Evolutionary conservation across 2,888 invertebrate genomes (phyloP).

Genomic region (Latrodectus hesperus): DNA sequence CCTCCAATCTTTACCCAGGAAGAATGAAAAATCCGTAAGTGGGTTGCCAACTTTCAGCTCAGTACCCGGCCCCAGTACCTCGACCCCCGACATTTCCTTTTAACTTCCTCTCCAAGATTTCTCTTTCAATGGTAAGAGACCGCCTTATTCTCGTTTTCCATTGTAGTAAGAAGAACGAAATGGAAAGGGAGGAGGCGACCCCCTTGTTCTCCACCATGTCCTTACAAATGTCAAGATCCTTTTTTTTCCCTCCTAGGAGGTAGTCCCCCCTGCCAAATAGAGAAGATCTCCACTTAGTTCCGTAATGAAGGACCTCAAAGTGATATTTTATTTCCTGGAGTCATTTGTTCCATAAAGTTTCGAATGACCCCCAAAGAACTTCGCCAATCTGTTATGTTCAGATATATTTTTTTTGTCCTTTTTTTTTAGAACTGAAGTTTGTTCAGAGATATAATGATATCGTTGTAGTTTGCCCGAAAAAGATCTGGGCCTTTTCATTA

Average conservation of each 20-base stretch:
- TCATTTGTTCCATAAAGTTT: slow-evolving; percentile 5
- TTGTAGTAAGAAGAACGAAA: background rate
- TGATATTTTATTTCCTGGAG: slow-evolving; percentile 2
- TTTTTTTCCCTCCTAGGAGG: background rate
- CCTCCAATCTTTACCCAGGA: no score
- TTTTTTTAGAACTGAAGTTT: background rate
- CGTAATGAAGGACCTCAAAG: background rate
- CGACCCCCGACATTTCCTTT: background rate
- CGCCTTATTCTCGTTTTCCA: background rate
- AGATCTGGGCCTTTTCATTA: background rate
- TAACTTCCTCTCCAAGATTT: background rate
- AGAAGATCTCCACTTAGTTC: slow-evolving; percentile 2
- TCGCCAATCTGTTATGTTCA: slow-evolving; percentile 2
- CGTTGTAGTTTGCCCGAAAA: background rate
- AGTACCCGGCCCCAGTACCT: background rate
- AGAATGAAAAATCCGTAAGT: no score
- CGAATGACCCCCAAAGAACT: background rate
- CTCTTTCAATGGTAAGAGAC: background rate
- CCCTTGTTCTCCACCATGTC: background rate
- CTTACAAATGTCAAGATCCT: background rate
- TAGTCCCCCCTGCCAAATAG: background rate
- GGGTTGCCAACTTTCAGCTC: no score
- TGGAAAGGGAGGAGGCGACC: background rate
- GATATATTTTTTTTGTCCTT: background rate
- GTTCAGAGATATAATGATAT: background rate